phyloP scores from a whole-genome alignment of 2,113 vertebrate species.

The Daubentonia madagascariensis region DNA sequence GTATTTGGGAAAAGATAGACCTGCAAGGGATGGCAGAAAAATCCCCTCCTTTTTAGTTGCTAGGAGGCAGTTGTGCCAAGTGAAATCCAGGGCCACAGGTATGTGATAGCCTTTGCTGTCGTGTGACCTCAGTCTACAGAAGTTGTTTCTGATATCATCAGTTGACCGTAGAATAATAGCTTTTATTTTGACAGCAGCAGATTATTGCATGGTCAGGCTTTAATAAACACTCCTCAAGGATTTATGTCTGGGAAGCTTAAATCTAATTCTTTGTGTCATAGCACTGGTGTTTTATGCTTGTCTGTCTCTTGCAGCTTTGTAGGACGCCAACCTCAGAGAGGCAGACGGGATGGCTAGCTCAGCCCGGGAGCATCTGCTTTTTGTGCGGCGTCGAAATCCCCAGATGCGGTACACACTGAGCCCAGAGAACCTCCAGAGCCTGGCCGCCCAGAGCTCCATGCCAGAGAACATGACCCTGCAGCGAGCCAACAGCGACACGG shows the following conservation, averaged over 20 bases:
- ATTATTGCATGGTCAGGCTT: neutral
- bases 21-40: neutral
- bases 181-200: conserved; percentile 47
- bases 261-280: neutral
- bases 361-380: conserved; percentile 92
- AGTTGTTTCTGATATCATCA: neutral
- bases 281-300: neutral
- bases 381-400: conserved; percentile 92
- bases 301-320: conserved; percentile 64
- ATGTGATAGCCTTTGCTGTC: neutral
- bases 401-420: conserved; percentile 95
- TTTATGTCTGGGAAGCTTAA: neutral
- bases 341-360: conserved; percentile 86
- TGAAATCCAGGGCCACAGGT: neutral
- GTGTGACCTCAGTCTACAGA: neutral
- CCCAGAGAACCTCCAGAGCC: conserved; percentile 95
- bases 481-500: conserved; percentile 97
- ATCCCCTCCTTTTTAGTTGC: neutral
- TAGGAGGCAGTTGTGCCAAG: neutral
- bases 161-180: neutral
- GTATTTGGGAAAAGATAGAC: neutral
- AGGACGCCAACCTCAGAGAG: conserved; percentile 27
- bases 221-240: neutral
- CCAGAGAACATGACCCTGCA: conserved; percentile 88
- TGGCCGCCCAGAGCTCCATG: conserved; percentile 88